Percentiles rank a stretch among this genome's conserved stretches.
Evolutionary conservation across 2,797 vertebrate genomes (phyloP).

Genomic region (Podarcis siculus): DNA sequence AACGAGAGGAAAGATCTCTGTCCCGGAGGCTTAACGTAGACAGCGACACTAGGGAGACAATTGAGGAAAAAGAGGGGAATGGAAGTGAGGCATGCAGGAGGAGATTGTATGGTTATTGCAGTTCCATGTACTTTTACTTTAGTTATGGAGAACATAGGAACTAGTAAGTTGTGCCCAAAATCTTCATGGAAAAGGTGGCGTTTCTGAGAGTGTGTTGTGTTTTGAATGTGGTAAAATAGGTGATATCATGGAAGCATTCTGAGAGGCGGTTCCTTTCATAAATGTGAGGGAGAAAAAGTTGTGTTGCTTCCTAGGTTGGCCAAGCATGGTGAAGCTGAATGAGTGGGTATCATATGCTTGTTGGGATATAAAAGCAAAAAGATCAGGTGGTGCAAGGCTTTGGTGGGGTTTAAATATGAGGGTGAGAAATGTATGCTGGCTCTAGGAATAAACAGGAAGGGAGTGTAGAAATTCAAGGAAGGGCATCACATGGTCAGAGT

Average conservation of each 20-base stretch:
- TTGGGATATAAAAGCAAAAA: not conserved
- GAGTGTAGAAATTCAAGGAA: not conserved
- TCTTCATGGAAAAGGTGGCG: not conserved
- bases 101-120: not conserved
- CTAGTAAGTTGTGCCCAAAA: not conserved
- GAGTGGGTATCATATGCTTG: not conserved
- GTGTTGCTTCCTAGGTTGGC: not conserved
- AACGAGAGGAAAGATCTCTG: not conserved
- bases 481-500: too few species aligned
- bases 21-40: not conserved
- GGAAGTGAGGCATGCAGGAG: too few species aligned
- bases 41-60: not conserved
- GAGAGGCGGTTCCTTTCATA: too few species aligned
- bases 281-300: too few species aligned
- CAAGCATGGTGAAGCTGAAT: not conserved
- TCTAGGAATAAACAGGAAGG: not conserved
- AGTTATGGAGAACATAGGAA: not conserved
- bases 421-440: not conserved
- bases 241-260: not conserved
- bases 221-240: not conserved
- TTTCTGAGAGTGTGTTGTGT: not conserved
- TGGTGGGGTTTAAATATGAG: not conserved
- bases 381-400: not conserved
- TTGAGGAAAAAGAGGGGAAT: not conserved
- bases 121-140: not conserved